Percentiles rank a stretch among this genome's conserved stretches.
phyloP scores from a whole-genome alignment of 2,888 invertebrate genomes.

The Microplitis deprimator region DNA sequence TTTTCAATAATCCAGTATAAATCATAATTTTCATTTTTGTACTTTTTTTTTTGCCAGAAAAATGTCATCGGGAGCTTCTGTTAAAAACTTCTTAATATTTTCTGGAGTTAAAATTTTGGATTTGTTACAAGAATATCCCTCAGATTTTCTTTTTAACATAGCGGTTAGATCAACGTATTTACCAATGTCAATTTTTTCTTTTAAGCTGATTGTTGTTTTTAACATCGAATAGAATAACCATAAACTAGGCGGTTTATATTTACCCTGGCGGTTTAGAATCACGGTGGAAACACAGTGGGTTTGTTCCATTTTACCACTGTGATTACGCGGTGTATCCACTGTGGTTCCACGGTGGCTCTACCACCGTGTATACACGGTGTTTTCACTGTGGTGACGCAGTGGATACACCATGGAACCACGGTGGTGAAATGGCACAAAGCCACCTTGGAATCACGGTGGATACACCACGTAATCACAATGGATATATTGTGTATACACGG shows the following conservation, averaged over 20 bases:
- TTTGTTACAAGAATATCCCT: not conserved
- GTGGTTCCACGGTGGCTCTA: too few species aligned
- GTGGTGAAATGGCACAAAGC: too few species aligned
- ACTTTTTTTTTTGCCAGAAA: not conserved
- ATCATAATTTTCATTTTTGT: not conserved
- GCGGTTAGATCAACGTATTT: not conserved
- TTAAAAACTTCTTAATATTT: not conserved
- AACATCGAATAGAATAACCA: not conserved
- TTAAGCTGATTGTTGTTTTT: not conserved
- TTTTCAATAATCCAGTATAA: not conserved
- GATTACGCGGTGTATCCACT: too few species aligned
- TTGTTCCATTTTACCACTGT: too few species aligned
- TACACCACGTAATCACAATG: too few species aligned
- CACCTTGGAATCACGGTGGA: too few species aligned
- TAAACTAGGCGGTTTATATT: not conserved
- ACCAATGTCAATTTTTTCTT: not conserved
- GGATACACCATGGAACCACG: too few species aligned
- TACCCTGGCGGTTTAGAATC: too few species aligned
- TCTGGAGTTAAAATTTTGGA: not conserved
- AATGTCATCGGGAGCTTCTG: not conserved
- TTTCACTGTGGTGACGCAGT: too few species aligned
- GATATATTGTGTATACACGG: too few species aligned
- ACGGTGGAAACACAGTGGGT: too few species aligned
- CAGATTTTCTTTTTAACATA: constrained; percentile 22
- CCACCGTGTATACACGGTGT: too few species aligned